Conservation (phyloP, 2,113 vertebrate species). For the Mellivora capensis region DNA sequence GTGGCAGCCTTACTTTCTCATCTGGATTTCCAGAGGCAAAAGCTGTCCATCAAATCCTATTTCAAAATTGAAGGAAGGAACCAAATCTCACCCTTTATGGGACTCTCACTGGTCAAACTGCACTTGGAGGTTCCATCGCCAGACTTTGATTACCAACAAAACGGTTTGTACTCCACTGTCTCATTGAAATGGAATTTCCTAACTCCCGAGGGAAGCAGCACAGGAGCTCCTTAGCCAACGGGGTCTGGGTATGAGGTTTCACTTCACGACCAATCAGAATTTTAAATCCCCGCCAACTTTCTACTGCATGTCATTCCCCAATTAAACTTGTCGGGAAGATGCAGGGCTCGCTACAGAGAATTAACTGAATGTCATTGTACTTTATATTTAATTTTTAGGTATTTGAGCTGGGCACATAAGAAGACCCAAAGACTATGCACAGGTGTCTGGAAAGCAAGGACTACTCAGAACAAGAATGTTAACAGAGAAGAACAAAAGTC, state of each 20-base stretch:
- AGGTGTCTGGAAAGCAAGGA: background rate
- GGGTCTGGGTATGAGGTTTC: background rate
- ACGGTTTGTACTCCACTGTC: background rate
- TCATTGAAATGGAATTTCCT: background rate
- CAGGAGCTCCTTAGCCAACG: background rate
- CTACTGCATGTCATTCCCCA: background rate
- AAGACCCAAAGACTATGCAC: background rate
- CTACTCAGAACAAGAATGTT: background rate
- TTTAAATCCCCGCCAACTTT: background rate
- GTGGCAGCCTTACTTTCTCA: fast-evolving
- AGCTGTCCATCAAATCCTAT: fast-evolving
- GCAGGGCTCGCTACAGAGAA: background rate
- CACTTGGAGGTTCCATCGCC: background rate
- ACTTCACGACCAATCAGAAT: background rate
- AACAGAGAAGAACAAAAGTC: background rate
- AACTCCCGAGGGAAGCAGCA: background rate
- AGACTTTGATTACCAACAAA: background rate
- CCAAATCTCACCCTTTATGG: background rate
- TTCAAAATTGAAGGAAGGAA: background rate
- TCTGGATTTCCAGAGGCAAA: background rate
- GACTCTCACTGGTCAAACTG: background rate
- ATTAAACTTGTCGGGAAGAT: background rate
- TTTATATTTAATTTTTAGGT: background rate
- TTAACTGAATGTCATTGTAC: background rate
- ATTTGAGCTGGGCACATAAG: background rate